These are phyloP conservation scores for Myrmecophaga tridactyla DNA, from an alignment of 2,113 vertebrate species.

Conservation along the genomic window DNA sequence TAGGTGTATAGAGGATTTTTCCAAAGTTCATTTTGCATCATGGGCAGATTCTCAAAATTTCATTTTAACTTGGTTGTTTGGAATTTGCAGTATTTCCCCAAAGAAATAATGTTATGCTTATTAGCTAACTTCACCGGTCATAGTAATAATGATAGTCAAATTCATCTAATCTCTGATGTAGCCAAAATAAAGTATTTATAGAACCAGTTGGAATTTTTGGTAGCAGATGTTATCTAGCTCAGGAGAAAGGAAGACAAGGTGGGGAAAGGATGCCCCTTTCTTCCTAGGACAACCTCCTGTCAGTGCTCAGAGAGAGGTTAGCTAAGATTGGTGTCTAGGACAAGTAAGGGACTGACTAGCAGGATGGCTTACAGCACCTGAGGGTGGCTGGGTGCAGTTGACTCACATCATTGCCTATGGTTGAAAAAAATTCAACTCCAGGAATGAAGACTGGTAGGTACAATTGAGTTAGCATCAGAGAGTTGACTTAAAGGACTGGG, in stretches of 20 bases:
- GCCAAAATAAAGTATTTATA: background rate
- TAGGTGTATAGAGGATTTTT: background rate
- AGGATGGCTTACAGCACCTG: background rate
- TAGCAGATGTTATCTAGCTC: background rate
- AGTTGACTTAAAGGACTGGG: background rate
- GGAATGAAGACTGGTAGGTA: too few relatives aligned
- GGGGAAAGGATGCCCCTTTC: background rate
- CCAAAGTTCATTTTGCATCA: background rate
- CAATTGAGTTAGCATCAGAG: background rate
- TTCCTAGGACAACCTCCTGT: background rate
- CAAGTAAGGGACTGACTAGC: background rate
- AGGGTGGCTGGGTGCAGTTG: background rate
- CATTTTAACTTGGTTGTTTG: constrained; percentile 10
- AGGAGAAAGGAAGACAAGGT: background rate
- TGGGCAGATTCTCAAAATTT: background rate
- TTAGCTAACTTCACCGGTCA: background rate
- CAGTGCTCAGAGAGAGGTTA: accelerated
- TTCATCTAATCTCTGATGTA: background rate
- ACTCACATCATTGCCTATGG: background rate
- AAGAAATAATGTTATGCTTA: background rate
- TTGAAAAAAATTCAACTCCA: background rate
- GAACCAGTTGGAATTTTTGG: background rate
- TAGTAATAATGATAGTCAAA: background rate
- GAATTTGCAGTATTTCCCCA: background rate
- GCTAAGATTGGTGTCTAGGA: accelerated